Percentiles rank a stretch among this genome's conserved stretches.
These are phyloP conservation scores for Rhingia campestris DNA, from an alignment of 2,888 invertebrate species.

Conservation along the genomic window DNA sequence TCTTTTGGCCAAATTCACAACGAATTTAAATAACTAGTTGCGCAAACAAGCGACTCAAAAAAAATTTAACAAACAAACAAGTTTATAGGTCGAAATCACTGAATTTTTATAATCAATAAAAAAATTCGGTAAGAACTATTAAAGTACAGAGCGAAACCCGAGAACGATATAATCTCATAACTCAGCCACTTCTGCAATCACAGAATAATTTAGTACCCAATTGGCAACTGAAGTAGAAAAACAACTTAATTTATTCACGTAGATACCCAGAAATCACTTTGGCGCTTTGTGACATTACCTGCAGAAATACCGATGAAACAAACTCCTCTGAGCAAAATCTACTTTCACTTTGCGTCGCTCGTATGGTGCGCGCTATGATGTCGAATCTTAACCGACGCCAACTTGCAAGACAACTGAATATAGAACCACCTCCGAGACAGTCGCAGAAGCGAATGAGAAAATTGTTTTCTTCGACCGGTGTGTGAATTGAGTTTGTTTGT, in stretches of 20 bases:
- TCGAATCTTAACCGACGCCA: conserved; percentile 3
- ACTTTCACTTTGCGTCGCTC: conserved; percentile 62
- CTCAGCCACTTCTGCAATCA: conserved; percentile 39
- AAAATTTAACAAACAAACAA: not conserved
- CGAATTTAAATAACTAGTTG: conserved; percentile 8
- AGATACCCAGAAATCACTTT: conserved; percentile 12
- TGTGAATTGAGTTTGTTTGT: conserved; percentile 25
- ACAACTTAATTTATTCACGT: conserved; percentile 47
- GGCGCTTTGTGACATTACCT: conserved; percentile 58
- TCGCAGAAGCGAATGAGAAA: conserved; percentile 61
- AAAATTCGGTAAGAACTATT: not conserved
- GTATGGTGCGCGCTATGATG: conserved; percentile 18
- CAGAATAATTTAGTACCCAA: conserved; percentile 27
- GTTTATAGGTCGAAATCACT: conserved; percentile 5
- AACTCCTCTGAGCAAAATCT: conserved; percentile 31
- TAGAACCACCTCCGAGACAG: conserved; percentile 55
- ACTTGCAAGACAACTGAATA: conserved; percentile 22
- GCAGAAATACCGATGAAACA: conserved; percentile 46
- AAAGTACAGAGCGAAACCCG: conserved; percentile 6
- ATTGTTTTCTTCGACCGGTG: conserved; percentile 45
- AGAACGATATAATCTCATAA: conserved; percentile 32
- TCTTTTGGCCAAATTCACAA: not conserved
- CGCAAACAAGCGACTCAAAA: not conserved
- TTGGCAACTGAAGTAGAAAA: conserved; percentile 43
- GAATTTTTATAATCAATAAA: conserved; percentile 23